Base-by-base conservation (phyloP, 2,888 invertebrate species). In the Macrophya alboannulata region DNA sequence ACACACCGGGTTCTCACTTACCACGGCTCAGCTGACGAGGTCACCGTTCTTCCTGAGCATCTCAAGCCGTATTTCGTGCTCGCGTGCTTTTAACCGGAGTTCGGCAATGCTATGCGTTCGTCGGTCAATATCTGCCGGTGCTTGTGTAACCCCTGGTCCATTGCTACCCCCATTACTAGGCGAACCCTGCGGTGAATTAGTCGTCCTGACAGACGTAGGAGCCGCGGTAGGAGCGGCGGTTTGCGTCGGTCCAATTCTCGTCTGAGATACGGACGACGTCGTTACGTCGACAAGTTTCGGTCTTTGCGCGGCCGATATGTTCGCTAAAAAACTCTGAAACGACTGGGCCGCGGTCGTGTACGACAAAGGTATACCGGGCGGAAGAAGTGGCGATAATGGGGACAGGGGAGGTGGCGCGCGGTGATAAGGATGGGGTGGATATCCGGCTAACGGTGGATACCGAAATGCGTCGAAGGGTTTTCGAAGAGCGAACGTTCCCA, bases 71-170 rank as follows among this genome's bases (percentile, higher is more conserved):
- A 98, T 94, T 93, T 98, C 98, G 92, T 98, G 98, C 92, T 98
- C 98, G 83, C 98, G 95, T 0, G 98, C 98, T 89, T 98, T 98
- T 90, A 98, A 95, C 88, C 98, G 95, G 62, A 98, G 94, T 0
- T 97, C 97, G 0, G 98, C 98, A 89, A 98, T 98, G 91, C 98
- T 98, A 48, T 97, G 97, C 89, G 97, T 97, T 89, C 98, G 94
- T 88, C 98, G 95, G 93, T 98, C 98, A 85, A 97, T 96, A 88
- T 97, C 97, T 43, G 96, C 97, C 3, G 93, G 89, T 15, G 21
- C 62, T 4, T 93, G 62, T 0, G 37, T n/a, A 21, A 25, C 51
- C n/a, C 77, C 77, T 15, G 45, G 5, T 95, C 95, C 89, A 94
- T 92, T 62, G 94, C 90, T 87, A 94, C 91, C 31, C 95, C 94